phyloP scores from a whole-genome alignment of 2,888 invertebrate species.

The Protonemura montana region DNA sequence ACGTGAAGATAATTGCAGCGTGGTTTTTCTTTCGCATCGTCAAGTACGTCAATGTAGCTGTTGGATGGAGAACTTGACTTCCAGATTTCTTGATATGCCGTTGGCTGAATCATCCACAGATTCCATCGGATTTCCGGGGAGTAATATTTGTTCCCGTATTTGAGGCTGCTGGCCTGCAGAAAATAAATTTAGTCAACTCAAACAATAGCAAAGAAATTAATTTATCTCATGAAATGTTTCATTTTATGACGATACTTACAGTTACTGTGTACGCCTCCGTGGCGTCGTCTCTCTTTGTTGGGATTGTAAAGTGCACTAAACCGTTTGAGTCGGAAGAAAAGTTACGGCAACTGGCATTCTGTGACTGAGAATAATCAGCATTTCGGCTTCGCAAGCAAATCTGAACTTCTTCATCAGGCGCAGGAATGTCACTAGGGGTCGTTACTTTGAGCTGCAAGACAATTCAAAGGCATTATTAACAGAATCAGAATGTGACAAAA shows the following conservation, averaged over 20 bases:
- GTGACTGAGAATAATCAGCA: slow-evolving; percentile 55
- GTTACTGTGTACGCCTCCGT: slow-evolving; percentile 45
- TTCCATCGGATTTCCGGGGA: slow-evolving; percentile 58
- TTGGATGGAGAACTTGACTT: slow-evolving; percentile 57
- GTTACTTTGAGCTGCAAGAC: neutral
- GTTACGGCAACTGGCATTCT: slow-evolving; percentile 57
- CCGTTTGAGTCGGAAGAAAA: slow-evolving; percentile 57
- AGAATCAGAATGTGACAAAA: slow-evolving; percentile 12
- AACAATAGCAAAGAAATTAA: neutral
- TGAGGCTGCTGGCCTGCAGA: slow-evolving; percentile 52
- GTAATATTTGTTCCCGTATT: slow-evolving; percentile 58
- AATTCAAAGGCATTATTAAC: neutral
- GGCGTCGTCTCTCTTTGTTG: slow-evolving; percentile 56
- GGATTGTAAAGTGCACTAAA: slow-evolving; percentile 58
- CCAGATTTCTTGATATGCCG: slow-evolving; percentile 56
- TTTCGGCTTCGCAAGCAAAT: slow-evolving; percentile 56
- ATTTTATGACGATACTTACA: slow-evolving; percentile 39
- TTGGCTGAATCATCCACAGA: slow-evolving; percentile 58
- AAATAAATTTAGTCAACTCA: neutral
- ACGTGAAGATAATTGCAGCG: slow-evolving; percentile 56
- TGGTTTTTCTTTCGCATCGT: slow-evolving; percentile 52
- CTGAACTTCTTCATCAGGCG: slow-evolving; percentile 57
- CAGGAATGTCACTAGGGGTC: slow-evolving; percentile 53
- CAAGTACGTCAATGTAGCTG: slow-evolving; percentile 56
- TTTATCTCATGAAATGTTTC: neutral